Base-by-base conservation (phyloP, 2,888 invertebrate species). In the Drosophila pegasa region DNA sequence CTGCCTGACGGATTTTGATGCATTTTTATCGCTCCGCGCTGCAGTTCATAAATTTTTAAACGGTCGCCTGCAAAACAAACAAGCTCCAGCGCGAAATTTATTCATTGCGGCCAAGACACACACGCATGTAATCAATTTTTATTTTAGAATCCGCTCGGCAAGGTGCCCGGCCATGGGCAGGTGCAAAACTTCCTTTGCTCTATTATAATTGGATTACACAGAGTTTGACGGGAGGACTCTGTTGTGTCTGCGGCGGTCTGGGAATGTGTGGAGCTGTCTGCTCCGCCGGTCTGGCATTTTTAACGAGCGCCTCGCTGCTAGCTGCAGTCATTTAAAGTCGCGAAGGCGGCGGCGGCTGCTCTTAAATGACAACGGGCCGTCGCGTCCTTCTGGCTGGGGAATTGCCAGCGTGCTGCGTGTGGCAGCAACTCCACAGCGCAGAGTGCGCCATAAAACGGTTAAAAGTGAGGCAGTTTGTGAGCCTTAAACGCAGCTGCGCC, bases 71-170 rank as follows among this genome's bases (percentile, higher is more conserved):
- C 67, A 79, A 79, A 81, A 73, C 86, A 81, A 81, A 84, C 84
- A 74, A 70, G 60, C 29, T 70, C 38, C n/a, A n/a, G 45, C n/a
- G 35, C 57, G 48, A 54, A 67, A 74, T 71, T 69, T 66, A 79
- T 79, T 68, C 71, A 74, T 69, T 75, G 75, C 79, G 29, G 52
- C 54, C 48, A 33, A 70, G 78, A 64, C 76, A 59, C 80, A 62
- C 75, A 87, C 87, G 87, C 87, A 82, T 79, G 71, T 82, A 85
- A 85, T 85, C 86, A 85, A 85, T 85, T 85, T 84, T 87, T 83
- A 87, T 83, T 80, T 87, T 83, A 84, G 83, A 84, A 65, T 74
- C 73, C 77, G 62, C 71, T 38, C 69, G 63, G 61, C 68, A 45
- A 56, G 69, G 55, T 40, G 56, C 47, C 62, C 27, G n/a, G 43